Evolutionary conservation across 2,113 vertebrate species (phyloP), one percentile per base, ranked within the genome.

Genomic region (Dipodomys merriami): DNA sequence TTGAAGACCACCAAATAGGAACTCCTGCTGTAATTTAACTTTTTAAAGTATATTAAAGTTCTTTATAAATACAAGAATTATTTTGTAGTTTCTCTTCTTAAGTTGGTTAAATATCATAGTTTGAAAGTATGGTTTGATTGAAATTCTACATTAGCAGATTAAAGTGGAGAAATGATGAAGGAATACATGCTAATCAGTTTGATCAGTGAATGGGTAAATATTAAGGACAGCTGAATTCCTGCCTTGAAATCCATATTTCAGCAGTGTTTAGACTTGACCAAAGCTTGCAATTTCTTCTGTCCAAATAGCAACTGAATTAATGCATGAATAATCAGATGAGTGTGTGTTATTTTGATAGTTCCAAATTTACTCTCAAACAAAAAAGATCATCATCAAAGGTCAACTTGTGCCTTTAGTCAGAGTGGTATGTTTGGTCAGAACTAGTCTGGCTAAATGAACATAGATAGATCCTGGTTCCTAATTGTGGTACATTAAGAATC

Each of bases 111-210:
- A 5, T n/a, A 85, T 84, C 72, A 76, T 67, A 84, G 4, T 86
- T 82, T 94, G 35, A 95, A 57, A 90, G 19, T 93, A 64, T 71
- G 72, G 74, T 95, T 94, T 86, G 87, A 90, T 57, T 83, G 80
- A 60, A n/a, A 79, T 7, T 68, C 35, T 86, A 68, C 7, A 79
- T 29, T 69, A 74, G 83, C 69, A 88, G 16, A 65, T 95, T 79
- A 74, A 94, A 69, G 30, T 80, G 30, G 29, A 60, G 74, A 82
- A 92, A 83, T 57, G 62, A 87, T 33, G 82, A 86, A 91, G 44
- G 25, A 74, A 83, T 60, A 25, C 33, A 53, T 71, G 35, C 7
- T 64, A 91, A 83, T 94, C 35, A 46, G 33, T 88, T 81, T 74
- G 64, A 12, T 85, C 1, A 1, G 35, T 88, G n/a, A 72, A 0